phyloP scores from a whole-genome alignment of 2,797 vertebrate genomes.

The Fistularia tabacaria region DNA sequence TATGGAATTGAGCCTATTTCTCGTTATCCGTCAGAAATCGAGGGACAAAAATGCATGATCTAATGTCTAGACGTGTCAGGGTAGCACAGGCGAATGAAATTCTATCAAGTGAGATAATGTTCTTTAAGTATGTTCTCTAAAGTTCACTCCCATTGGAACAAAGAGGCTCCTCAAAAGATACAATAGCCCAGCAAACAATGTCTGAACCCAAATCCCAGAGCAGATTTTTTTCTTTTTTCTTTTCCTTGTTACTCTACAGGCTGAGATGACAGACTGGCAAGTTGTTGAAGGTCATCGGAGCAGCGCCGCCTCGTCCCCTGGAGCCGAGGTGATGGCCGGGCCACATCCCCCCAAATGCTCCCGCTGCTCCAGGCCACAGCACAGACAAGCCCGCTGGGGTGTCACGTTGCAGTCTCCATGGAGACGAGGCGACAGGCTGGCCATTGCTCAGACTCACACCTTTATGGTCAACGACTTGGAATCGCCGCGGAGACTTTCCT shows the following conservation, averaged over 20 bases:
- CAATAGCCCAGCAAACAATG: conserved; percentile 54
- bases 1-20: too few relatives aligned
- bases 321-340: conserved; percentile 69
- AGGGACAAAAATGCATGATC: too few relatives aligned
- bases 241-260: conserved; percentile 51
- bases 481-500: conserved; percentile 76
- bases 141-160: conserved; percentile 38
- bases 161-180: conserved; percentile 46
- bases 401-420: conserved; percentile 63
- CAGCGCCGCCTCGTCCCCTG: conserved; percentile 58
- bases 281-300: conserved; percentile 72
- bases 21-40: too few relatives aligned
- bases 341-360: conserved; percentile 62
- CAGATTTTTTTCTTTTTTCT: conserved; percentile 35
- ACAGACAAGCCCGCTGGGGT: conserved; percentile 66
- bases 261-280: conserved; percentile 72
- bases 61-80: background rate
- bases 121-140: conserved; percentile 33
- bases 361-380: conserved; percentile 58
- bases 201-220: conserved; percentile 48
- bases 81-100: conserved; percentile 9
- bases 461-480: conserved; percentile 81
- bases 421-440: conserved; percentile 76
- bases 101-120: conserved; percentile 22
- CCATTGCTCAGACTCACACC: conserved; percentile 78